Evolutionary conservation across 1,140 invertebrate species (phyloP), one percentile per base, ranked within the genome.

Genomic region (Hormaphis cornu): DNA sequence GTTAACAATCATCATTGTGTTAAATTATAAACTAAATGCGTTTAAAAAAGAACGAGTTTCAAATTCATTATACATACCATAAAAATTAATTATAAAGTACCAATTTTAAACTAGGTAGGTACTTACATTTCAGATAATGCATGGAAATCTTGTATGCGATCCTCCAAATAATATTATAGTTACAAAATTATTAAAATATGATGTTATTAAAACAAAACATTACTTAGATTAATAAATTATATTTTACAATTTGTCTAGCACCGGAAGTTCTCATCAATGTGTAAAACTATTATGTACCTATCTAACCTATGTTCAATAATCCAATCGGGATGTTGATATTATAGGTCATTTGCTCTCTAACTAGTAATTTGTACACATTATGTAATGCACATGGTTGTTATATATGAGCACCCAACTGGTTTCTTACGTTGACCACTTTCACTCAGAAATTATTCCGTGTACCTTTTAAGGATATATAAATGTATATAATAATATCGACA

Each of bases 401-500:
- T n/a, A n/a, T n/a, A n/a, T 66, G 44, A 66, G 44, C 61, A 66
- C 61, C 61, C 44, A 66, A 66, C 61, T 33, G 61, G 61, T 66
- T 66, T 66, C 61, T 66, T 66, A 66, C 61, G 28, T 24, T 66
- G 61, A 66, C 61, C 61, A 66, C 61, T 66, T 66, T 66, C 61
- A 48, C 61, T 66, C 61, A 46, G 42, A 46, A 46, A 63, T 63
- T 44, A 48, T 66, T 48, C 61, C 20, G 22, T 61, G 46, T 46
- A 58, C 54, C 54, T n/a, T n/a, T n/a, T n/a, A n/a, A 40, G 35
- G 33, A 58, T 58, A 56, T 37, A 53, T 53, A 53, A 53, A 18
- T 30, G 16, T 53, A 35, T 58, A 40, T 37, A 58, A 40, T 37
- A 58, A 58, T 40, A 58, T 6, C 5, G 9, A 33, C 30, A 33